Evolutionary conservation across 2,113 vertebrate species (phyloP).

Genomic region (Bos taurus): ARS-UCD2.0 NC_037333.1:66715001-66715500

Average conservation of each 20-base stretch:
- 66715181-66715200: not conserved
- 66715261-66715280: not conserved
- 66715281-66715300: not conserved
- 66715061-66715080: not conserved
- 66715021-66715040: not conserved
- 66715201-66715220: not conserved
- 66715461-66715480: not conserved
- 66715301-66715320: not conserved
- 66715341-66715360: slow-evolving; percentile 13
- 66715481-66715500: not conserved
- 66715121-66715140: not conserved
- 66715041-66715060: not conserved
- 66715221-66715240: not conserved
- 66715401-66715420: slow-evolving; percentile 18
- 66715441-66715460: not conserved
- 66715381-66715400: slow-evolving; percentile 46
- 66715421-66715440: not conserved
- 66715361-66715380: slow-evolving; percentile 48
- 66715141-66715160: not conserved
- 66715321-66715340: not conserved
- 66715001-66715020: not conserved
- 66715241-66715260: not conserved
- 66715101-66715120: not conserved
- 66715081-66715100: not conserved
- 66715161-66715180: not conserved